These are phyloP conservation scores for Drosophila parabipectinata DNA, from an alignment of 1,140 invertebrate species.

Conservation along the genomic window DNA sequence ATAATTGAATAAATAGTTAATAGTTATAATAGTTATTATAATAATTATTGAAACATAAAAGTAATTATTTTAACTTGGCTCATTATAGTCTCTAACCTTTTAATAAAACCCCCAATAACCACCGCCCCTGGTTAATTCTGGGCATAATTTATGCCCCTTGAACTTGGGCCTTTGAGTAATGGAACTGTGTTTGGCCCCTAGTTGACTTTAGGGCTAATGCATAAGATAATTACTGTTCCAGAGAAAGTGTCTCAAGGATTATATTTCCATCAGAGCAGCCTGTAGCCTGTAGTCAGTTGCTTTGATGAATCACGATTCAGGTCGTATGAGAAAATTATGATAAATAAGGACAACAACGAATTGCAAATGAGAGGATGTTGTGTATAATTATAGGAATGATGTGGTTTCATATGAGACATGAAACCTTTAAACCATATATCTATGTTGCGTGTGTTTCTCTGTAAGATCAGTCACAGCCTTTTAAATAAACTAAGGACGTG, in stretches of 20 bases:
- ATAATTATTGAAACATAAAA: not conserved
- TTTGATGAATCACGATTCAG: conserved; percentile 2
- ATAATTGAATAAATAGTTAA: not conserved
- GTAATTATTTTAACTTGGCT: not conserved
- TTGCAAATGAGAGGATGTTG: not conserved
- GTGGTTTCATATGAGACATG: not conserved
- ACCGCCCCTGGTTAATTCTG: not conserved
- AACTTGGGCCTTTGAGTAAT: conserved; percentile 43
- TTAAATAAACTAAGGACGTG: conserved; percentile 30
- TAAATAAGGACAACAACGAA: not conserved
- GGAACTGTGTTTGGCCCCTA: conserved; percentile 36
- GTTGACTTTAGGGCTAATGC: conserved; percentile 45
- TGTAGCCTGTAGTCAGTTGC: not conserved
- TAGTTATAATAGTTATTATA: no score
- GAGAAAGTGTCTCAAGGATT: conserved; percentile 39
- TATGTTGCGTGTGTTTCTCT: no score
- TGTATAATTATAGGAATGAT: not conserved
- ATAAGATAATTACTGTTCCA: conserved; percentile 42
- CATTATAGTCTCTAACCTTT: not conserved
- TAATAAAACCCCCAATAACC: not conserved
- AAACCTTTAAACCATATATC: not conserved
- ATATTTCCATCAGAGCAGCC: conserved; percentile 13
- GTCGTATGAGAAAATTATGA: not conserved
- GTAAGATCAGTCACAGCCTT: not conserved
- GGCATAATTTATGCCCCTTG: conserved; percentile 35